Evolutionary conservation across 1,140 invertebrate species (phyloP).

Genomic region (Littorina saxatilis): DNA sequence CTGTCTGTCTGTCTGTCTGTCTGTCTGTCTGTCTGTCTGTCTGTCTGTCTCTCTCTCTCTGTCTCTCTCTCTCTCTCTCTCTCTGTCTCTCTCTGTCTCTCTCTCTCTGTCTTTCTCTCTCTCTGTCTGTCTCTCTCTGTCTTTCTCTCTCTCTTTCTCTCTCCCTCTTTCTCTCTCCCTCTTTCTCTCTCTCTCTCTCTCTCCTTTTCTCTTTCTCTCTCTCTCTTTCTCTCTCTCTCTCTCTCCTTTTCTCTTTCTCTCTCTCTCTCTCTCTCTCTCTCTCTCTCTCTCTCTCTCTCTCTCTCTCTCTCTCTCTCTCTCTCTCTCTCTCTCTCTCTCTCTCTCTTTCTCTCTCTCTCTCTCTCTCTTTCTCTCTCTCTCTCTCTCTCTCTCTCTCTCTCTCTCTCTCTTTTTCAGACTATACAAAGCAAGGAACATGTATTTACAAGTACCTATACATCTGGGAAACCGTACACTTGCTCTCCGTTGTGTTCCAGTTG

Average conservation of each 20-base stretch:
- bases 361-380: neutral
- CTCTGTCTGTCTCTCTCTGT: neutral
- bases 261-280: neutral
- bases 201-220: neutral
- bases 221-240: neutral
- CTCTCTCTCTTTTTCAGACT: too few relatives aligned
- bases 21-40: too few relatives aligned
- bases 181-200: neutral
- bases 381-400: too few relatives aligned
- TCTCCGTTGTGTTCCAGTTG: too few relatives aligned
- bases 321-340: neutral
- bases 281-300: slow-evolving; percentile 11
- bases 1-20: too few relatives aligned
- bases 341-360: neutral
- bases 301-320: neutral
- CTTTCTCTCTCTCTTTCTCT: neutral
- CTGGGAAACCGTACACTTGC: too few relatives aligned
- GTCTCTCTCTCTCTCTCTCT: neutral
- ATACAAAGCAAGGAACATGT: too few relatives aligned
- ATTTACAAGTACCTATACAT: too few relatives aligned
- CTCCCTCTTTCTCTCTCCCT: neutral
- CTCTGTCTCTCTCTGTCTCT: neutral
- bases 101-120: neutral
- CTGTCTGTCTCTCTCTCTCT: neutral
- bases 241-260: neutral